Conservation (phyloP, 2,888 invertebrate genomes). For the Meiosimyza decipiens region DNA sequence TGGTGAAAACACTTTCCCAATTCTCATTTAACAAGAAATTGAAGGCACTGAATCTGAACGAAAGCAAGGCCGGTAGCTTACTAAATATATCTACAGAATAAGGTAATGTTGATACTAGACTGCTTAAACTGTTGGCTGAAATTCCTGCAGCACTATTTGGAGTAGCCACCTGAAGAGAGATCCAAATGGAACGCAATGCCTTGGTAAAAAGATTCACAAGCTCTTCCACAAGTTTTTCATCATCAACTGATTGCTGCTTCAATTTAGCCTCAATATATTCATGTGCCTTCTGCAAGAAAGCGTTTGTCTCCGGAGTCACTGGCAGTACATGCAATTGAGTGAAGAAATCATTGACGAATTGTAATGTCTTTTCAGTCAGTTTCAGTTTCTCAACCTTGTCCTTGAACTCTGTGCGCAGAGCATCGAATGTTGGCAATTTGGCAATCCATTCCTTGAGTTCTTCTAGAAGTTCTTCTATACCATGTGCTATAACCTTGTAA, state of each 20-base stretch:
- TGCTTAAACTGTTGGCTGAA: slow-evolving; percentile 39
- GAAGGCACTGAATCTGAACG: slow-evolving; percentile 72
- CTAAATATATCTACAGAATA: slow-evolving; percentile 63
- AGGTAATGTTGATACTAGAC: slow-evolving; percentile 54
- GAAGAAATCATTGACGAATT: slow-evolving; percentile 70
- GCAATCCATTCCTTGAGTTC: slow-evolving; percentile 68
- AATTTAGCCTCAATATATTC: slow-evolving; percentile 77
- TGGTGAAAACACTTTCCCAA: slow-evolving; percentile 68
- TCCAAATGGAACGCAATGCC: slow-evolving; percentile 70
- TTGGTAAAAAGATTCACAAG: slow-evolving; percentile 71
- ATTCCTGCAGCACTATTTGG: slow-evolving; percentile 26
- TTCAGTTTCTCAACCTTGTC: slow-evolving; percentile 65
- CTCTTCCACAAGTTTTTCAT: slow-evolving; percentile 73
- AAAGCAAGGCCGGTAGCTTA: slow-evolving; percentile 70
- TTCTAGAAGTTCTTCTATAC: slow-evolving; percentile 51
- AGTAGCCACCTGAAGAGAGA: slow-evolving; percentile 44
- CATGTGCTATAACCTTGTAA: slow-evolving; percentile 60
- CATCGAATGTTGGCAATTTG: slow-evolving; percentile 67
- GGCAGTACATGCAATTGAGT: slow-evolving; percentile 71
- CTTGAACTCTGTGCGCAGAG: slow-evolving; percentile 50
- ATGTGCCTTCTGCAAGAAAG: slow-evolving; percentile 71
- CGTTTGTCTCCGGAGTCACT: slow-evolving; percentile 74
- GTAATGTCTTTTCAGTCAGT: slow-evolving; percentile 71
- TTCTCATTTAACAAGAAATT: slow-evolving; percentile 73
- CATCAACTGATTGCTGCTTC: slow-evolving; percentile 71